Evolutionary conservation across 2,113 vertebrate genomes (phyloP).

Genomic region (Psittacula cyanocephala): DNA sequence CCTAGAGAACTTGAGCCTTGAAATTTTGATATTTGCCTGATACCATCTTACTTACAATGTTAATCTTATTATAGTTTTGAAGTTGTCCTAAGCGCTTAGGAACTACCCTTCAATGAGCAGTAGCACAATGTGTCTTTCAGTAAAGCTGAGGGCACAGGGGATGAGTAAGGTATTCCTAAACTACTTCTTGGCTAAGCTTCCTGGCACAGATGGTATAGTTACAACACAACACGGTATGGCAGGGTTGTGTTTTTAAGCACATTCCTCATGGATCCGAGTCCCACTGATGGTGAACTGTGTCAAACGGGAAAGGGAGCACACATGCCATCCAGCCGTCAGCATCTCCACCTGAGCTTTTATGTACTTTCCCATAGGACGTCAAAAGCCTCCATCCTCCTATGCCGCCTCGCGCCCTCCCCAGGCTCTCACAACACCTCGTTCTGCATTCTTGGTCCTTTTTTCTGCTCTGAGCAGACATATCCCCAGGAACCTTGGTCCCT

Average conservation of each 20-base stretch:
- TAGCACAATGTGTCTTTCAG: background rate
- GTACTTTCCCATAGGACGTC: constrained; percentile 25
- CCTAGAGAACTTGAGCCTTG: background rate
- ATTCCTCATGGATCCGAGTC: constrained; percentile 37
- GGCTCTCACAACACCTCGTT: constrained; percentile 56
- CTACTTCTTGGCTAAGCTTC: constrained; percentile 13
- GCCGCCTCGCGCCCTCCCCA: background rate
- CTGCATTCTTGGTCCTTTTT: constrained; percentile 78
- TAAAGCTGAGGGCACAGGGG: background rate
- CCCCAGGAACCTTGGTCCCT: constrained; percentile 80
- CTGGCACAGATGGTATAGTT: background rate
- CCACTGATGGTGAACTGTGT: constrained; percentile 52
- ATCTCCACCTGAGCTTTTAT: constrained; percentile 56
- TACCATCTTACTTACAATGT: background rate
- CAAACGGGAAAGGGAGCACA: constrained; percentile 24
- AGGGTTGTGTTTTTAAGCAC: constrained; percentile 73
- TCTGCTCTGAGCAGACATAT: constrained; percentile 62
- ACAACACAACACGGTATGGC: background rate
- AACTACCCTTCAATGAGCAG: constrained; percentile 8
- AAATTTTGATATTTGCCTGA: background rate
- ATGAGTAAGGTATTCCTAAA: constrained; percentile 7
- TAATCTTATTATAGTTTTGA: background rate
- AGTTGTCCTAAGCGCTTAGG: background rate
- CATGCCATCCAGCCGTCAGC: constrained; percentile 17
- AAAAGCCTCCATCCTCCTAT: constrained; percentile 28